Conservation (phyloP, 2,888 invertebrate species). For the Megastigmus dorsalis region DNA sequence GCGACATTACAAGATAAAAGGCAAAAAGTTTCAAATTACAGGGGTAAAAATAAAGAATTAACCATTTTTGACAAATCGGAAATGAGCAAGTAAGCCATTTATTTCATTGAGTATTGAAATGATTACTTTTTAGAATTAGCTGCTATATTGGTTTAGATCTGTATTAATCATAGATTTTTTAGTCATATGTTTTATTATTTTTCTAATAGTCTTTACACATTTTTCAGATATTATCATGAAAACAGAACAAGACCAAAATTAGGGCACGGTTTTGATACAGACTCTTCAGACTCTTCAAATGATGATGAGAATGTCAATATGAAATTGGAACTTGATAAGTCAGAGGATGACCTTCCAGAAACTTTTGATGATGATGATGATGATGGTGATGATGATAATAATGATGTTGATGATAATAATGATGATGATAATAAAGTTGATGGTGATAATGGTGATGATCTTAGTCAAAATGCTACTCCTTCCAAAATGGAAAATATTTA, state of each 20-base stretch:
- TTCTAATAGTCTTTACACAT: background rate
- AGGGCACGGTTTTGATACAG: slow-evolving; percentile 62
- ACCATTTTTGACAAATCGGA: background rate
- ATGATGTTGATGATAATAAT: background rate
- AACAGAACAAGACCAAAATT: slow-evolving; percentile 55
- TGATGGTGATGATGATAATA: background rate
- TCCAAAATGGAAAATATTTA: slow-evolving; percentile 13
- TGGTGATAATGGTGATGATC: background rate
- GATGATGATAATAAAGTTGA: slow-evolving; percentile 26
- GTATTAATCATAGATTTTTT: background rate
- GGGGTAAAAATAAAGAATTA: slow-evolving; percentile 33
- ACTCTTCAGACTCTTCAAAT: too few species aligned
- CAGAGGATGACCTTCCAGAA: slow-evolving; percentile 16
- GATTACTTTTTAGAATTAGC: background rate
- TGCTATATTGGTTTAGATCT: background rate
- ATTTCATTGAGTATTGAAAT: background rate
- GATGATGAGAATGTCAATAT: slow-evolving; percentile 56
- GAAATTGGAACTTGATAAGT: background rate
- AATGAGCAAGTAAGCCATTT: slow-evolving; percentile 17
- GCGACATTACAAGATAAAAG: slow-evolving; percentile 53
- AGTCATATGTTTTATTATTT: background rate
- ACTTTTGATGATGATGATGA: slow-evolving; percentile 39
- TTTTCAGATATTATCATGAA: slow-evolving; percentile 45
- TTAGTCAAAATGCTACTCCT: slow-evolving; percentile 3
- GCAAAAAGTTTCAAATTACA: slow-evolving; percentile 8